Evolutionary conservation across 2,888 invertebrate genomes (phyloP), one percentile per base, ranked within the genome.

Genomic region (Chaetoderma sp.): DNA sequence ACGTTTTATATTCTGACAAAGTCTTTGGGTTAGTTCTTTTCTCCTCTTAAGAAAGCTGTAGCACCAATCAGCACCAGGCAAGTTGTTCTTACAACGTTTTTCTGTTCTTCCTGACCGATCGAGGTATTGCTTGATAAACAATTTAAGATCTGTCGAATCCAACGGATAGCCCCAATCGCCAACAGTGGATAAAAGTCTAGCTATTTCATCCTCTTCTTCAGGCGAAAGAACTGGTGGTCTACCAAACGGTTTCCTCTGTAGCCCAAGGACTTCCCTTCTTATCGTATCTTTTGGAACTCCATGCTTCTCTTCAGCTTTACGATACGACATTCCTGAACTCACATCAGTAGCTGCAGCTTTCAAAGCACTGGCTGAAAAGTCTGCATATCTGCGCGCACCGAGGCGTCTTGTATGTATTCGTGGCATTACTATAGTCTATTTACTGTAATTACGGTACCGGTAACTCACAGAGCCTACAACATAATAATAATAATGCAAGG

Each of bases 51-150:
- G 1, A 52, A 68, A 68, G 1, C 23, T 23, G 5, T 45, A 1
- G 1, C 1, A 50, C 58, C 58, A 55, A 63, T 68, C 16, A 68
- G 68, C 10, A 47, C 76, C 56, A 52, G 73, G 36, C 71, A 75
- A 33, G 72, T 60, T 67, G 54, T 72, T 67, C 27, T 52, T 63
- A 63, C 75, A 79, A 61, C 59, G 63, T 10, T 25, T 39, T 54
- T 73, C 68, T 4, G 27, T 63, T 32, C 68, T 44, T 8, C 75
- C 75, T 21, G 36, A 23, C 16, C 67, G 52, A 47, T 78, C 73
- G 21, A 78, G 61, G 69, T 76, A 78, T n/a, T 39, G 59, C 58
- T 78, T 78, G 4, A 71, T 71, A 27, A 77, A 60, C 61, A 71
- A 61, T 63, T 71, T 28, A 1, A 80, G 28, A 47, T 78, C 42